Percentiles rank a stretch among this genome's conserved stretches.
These are phyloP conservation scores for Heliconius hermathena DNA, from an alignment of 1,140 invertebrate species.

Conservation along the genomic window DNA sequence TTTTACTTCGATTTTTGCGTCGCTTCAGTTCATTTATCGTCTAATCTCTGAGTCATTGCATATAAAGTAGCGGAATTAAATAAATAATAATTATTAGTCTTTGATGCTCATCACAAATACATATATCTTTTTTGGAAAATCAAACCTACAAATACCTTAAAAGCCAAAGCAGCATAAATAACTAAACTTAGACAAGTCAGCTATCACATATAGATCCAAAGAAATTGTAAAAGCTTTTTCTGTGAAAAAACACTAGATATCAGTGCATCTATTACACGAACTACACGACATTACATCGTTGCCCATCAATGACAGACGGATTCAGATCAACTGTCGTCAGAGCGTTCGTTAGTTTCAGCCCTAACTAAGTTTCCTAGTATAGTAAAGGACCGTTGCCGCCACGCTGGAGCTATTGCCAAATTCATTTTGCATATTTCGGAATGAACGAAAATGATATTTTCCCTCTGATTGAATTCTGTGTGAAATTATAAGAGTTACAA, in stretches of 20 bases:
- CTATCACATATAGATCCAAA: no score
- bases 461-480: background rate
- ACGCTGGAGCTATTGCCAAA: background rate
- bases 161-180: no score
- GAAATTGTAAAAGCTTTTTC: no score
- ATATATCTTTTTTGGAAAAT: no score
- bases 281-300: background rate
- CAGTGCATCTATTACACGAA: background rate
- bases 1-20: no score
- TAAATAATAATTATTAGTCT: no score
- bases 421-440: background rate
- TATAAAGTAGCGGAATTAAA: no score
- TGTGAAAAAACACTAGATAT: background rate
- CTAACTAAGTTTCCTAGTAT: background rate
- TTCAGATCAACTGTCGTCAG: background rate
- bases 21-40: no score
- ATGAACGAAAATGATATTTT: background rate
- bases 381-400: background rate
- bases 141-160: no score
- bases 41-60: no score
- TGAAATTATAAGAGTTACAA: background rate
- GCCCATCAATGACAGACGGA: conserved; percentile 12
- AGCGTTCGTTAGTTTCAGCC: conserved; percentile 23
- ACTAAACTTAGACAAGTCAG: no score
- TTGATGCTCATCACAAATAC: no score